A percentile compares a stretch with the other conserved stretches of the same genome.
These are phyloP conservation scores for Semotilus atromaculatus DNA, from an alignment of 2,797 vertebrate species.

Conservation along the genomic window DNA sequence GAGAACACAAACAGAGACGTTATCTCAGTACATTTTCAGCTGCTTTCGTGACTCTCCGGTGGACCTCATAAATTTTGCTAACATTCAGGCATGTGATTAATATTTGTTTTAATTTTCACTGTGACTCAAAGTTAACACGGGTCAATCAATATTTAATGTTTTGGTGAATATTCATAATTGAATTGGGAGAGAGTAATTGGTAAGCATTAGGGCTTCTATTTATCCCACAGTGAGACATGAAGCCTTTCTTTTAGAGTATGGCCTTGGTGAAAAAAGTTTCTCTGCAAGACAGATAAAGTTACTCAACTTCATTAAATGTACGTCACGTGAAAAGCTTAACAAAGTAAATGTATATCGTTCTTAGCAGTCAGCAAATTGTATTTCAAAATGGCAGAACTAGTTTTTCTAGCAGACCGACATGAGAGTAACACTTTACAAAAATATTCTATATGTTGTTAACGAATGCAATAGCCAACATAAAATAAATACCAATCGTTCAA, in stretches of 20 bases:
- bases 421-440: neutral
- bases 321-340: too few relatives aligned
- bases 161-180: constrained; percentile 78
- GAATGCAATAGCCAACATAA: neutral
- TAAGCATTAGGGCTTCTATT: constrained; percentile 63
- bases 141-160: constrained; percentile 79
- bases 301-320: neutral
- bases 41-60: constrained; percentile 64
- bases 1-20: constrained; percentile 63
- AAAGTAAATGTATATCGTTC: too few relatives aligned
- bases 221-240: constrained; percentile 18
- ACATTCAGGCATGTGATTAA: constrained; percentile 70
- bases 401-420: neutral
- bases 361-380: too few relatives aligned
- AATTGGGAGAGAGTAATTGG: constrained; percentile 65
- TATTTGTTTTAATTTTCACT: constrained; percentile 81
- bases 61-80: constrained; percentile 70
- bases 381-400: neutral
- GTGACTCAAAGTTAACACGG: constrained; percentile 71
- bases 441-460: neutral
- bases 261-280: constrained; percentile 26
- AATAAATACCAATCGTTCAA: neutral
- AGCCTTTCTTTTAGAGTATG: constrained; percentile 2
- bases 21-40: constrained; percentile 52
- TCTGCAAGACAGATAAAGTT: constrained; percentile 1